Conservation (phyloP, 2,797 vertebrate species). For the Ambastaia sidthimunki region DNA sequence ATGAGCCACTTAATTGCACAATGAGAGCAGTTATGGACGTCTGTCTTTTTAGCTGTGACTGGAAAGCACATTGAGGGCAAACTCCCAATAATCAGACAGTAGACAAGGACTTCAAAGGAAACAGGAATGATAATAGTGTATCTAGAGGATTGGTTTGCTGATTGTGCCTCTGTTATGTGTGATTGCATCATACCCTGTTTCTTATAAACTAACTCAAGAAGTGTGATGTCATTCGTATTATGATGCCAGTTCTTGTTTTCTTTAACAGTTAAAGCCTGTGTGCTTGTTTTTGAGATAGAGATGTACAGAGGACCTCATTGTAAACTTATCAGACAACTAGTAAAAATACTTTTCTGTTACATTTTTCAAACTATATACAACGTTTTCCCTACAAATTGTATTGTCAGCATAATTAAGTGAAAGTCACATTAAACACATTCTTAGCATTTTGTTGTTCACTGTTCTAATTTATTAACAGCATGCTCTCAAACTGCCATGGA, state of each 20-base stretch:
- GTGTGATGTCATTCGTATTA: background rate
- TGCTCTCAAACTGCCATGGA: background rate
- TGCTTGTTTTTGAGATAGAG: background rate
- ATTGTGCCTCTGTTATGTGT: conserved; percentile 9
- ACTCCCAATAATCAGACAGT: conserved; percentile 29
- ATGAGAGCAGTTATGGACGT: conserved; percentile 7
- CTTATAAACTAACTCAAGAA: background rate
- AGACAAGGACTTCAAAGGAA: conserved; percentile 14
- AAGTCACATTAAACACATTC: no score
- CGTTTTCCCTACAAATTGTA: no score
- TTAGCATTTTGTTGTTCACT: no score
- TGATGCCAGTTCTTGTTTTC: conserved; percentile 16
- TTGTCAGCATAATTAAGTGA: no score
- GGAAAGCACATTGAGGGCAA: background rate
- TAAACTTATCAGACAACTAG: background rate
- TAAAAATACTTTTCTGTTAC: background rate
- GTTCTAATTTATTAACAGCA: background rate
- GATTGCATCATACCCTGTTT: background rate
- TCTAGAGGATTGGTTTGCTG: conserved; percentile 29
- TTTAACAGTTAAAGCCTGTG: background rate
- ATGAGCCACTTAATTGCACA: conserved; percentile 21
- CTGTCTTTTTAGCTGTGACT: conserved; percentile 3
- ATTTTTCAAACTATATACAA: no score
- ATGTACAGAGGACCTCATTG: background rate
- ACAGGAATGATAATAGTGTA: conserved; percentile 24